Evolutionary conservation across 2,888 invertebrate species (phyloP).

Genomic region (Trissoscelio sp.): DNA sequence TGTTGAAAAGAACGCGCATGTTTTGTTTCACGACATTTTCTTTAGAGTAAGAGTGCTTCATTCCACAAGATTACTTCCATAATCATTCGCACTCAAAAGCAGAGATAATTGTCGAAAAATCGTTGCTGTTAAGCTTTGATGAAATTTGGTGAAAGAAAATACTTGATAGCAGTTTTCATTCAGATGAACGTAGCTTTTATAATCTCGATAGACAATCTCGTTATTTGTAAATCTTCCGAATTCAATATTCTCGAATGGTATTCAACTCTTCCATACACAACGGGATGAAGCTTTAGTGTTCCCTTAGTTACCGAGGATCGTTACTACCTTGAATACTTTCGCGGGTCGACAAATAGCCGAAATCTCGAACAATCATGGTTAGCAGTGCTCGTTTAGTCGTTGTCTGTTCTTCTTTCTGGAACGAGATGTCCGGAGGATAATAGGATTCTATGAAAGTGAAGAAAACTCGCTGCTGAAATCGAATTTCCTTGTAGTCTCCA

Average conservation of each 20-base stretch:
- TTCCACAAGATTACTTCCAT: conserved; percentile 3
- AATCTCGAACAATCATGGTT: conserved; percentile 49
- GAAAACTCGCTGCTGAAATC: conserved; percentile 31
- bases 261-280: conserved; percentile 41
- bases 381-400: conserved; percentile 19
- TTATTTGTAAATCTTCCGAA: conserved; percentile 59
- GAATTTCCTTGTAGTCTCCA: conserved; percentile 36
- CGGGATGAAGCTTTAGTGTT: conserved; percentile 40
- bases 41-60: background rate
- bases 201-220: conserved; percentile 51
- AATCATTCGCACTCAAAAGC: background rate
- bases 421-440: conserved; percentile 45
- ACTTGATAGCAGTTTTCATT: conserved; percentile 48
- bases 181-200: conserved; percentile 21
- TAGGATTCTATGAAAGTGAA: conserved; percentile 31
- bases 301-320: conserved; percentile 24
- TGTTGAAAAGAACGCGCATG: background rate
- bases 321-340: conserved; percentile 26
- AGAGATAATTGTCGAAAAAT: conserved; percentile 14
- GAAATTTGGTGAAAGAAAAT: conserved; percentile 31
- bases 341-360: conserved; percentile 11
- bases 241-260: conserved; percentile 58
- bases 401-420: conserved; percentile 15
- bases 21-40: background rate
- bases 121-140: background rate